phyloP scores from a whole-genome alignment of 1,140 invertebrate species.

The Scaptomyza hsui region DNA sequence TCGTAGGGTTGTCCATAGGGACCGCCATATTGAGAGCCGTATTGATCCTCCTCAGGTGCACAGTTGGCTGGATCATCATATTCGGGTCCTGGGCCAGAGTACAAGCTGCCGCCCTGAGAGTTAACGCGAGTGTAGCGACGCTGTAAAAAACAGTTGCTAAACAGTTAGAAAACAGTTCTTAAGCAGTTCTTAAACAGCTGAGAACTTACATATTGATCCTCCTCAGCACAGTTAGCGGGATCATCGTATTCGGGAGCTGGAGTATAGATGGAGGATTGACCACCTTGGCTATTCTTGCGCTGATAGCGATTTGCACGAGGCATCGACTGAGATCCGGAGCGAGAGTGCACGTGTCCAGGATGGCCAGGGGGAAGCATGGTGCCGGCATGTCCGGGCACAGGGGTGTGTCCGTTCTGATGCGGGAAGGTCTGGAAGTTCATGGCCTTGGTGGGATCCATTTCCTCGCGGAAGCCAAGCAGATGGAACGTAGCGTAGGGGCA shows the following conservation, averaged over 20 bases:
- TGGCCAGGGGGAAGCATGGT: slow-evolving; percentile 90
- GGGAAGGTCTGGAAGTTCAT: slow-evolving; percentile 95
- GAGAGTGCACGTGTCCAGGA: slow-evolving; percentile 90
- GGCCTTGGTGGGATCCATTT: slow-evolving; percentile 95
- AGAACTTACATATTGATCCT: slow-evolving; percentile 90
- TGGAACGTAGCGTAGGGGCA: slow-evolving; percentile 97
- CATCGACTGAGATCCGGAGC: slow-evolving; percentile 94
- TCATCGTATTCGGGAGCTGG: slow-evolving; percentile 94
- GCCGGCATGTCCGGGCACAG: slow-evolving; percentile 87
- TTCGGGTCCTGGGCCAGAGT: slow-evolving; percentile 87
- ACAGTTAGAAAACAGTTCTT: not conserved
- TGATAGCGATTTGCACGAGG: slow-evolving; percentile 90
- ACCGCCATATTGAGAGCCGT: slow-evolving; percentile 92
- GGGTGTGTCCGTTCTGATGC: slow-evolving; percentile 88
- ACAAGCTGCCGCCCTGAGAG: slow-evolving; percentile 82
- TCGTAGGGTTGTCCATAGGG: slow-evolving; percentile 92
- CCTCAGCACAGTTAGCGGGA: slow-evolving; percentile 93
- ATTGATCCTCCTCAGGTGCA: slow-evolving; percentile 94
- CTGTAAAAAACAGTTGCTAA: slow-evolving; percentile 24
- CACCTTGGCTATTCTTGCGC: slow-evolving; percentile 87
- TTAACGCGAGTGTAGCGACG: slow-evolving; percentile 83
- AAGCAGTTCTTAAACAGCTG: not conserved
- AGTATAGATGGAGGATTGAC: slow-evolving; percentile 89
- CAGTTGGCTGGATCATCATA: slow-evolving; percentile 96
- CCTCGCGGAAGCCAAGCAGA: slow-evolving; percentile 95